A percentile compares a stretch with the other conserved stretches of the same genome.
Conservation (phyloP, 2,113 vertebrate genomes). For the Electrona antarctica region DNA sequence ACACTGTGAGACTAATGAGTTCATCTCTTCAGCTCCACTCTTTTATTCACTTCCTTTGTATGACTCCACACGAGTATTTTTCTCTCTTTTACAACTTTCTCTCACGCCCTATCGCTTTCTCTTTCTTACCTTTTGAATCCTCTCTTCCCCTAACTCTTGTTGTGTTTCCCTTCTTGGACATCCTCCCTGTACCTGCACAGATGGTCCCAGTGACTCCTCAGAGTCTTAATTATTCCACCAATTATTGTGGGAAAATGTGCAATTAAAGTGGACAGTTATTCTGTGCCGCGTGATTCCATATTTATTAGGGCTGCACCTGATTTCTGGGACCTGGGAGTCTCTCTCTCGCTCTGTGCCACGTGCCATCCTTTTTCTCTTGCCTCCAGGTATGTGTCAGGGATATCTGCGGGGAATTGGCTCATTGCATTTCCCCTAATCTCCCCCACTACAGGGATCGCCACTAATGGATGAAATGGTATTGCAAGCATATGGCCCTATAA, state of each 20-base stretch:
- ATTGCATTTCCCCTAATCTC: constrained; percentile 50
- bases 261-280: constrained; percentile 75
- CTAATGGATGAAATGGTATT: constrained; percentile 45
- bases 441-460: constrained; percentile 34
- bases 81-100: constrained; percentile 10
- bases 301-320: constrained; percentile 76
- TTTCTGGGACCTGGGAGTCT: constrained; percentile 52
- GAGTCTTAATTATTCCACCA: constrained; percentile 81
- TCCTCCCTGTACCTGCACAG: constrained; percentile 71
- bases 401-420: constrained; percentile 44
- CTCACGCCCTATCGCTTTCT: constrained; percentile 1
- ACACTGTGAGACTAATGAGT: constrained; percentile 58
- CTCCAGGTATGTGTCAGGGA: constrained; percentile 44
- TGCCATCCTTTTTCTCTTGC: constrained; percentile 42
- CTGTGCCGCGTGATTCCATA: constrained; percentile 50
- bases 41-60: background rate
- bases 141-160: constrained; percentile 18
- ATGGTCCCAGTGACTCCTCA: constrained; percentile 77
- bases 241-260: constrained; percentile 79
- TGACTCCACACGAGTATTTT: background rate
- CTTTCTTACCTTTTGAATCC: background rate
- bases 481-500: constrained; percentile 48
- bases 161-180: constrained; percentile 47
- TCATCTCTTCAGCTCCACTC: constrained; percentile 37
- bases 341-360: background rate